phyloP scores from a whole-genome alignment of 2,797 vertebrate genomes.

The Momotus momota region DNA sequence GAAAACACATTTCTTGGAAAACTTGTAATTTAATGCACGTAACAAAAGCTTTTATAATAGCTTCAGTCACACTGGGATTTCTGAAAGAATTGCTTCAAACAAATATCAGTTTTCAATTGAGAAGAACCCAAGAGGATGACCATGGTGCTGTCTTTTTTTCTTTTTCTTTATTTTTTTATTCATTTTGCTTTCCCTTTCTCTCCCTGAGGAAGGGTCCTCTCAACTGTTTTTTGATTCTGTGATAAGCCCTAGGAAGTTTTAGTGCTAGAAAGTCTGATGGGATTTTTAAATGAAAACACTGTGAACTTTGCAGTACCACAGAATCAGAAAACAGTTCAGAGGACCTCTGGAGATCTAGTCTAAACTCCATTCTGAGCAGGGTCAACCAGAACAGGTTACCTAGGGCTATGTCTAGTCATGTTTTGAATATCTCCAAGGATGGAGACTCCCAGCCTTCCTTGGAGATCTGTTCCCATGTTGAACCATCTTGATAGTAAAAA shows the following conservation, averaged over 20 bases:
- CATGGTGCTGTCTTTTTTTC: neutral
- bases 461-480: neutral
- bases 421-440: neutral
- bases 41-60: conserved; percentile 55
- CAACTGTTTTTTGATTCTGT: too few relatives aligned
- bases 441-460: neutral
- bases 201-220: too few relatives aligned
- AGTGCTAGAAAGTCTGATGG: too few relatives aligned
- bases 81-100: conserved; percentile 28
- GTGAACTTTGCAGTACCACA: neutral
- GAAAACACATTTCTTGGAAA: conserved; percentile 63
- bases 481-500: neutral
- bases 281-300: too few relatives aligned
- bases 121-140: neutral
- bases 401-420: neutral
- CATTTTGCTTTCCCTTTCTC: neutral
- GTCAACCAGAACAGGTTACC: neutral
- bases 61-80: conserved; percentile 1
- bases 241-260: too few relatives aligned
- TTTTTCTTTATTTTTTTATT: neutral
- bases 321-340: neutral
- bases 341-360: neutral
- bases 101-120: conserved; percentile 54
- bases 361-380: fast-evolving
- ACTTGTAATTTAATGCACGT: conserved; percentile 49